Base-by-base conservation (phyloP, 2,113 vertebrate species). In the Dasyurus viverrinus region DNA sequence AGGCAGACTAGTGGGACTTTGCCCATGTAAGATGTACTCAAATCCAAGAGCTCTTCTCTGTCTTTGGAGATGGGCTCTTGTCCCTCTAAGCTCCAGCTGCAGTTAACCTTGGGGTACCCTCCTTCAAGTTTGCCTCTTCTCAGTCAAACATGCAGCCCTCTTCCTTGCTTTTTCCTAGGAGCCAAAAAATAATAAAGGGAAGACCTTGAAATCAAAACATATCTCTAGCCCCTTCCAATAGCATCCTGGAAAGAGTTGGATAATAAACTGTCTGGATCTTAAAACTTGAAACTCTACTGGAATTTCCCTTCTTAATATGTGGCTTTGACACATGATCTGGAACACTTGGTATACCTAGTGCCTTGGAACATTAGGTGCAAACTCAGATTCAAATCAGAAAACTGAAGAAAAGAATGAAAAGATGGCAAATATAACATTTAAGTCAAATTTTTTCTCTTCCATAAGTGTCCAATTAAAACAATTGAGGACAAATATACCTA, bases 11-110 rank as follows among this genome's bases (percentile, higher is more conserved):
- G 36, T 14, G 93, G 53, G 36, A 36, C 47, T 92, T 23, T 76
- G 10, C 53, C 24, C 0, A 6, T 60, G 23, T 89, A 50, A 36
- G 8, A 26, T 89, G 5, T 30, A 0, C 46, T 30, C n/a, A 7
- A 92, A 8, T 7, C 76, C 25, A 25, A 42, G 57, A 42, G 25
- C 48, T 11, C 76, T 57, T 55, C 92, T 84, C 4, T 94, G 53
- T 11, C 92, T 95, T 0, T 30, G 46, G n/a, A 30, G 25, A 54
- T 54, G 27, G 22, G 8, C 55, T 36, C 36, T 54, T 30, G 46
- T 94, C 95, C 53, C 8, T 26, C 11, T 2, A 11, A 0, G 0
- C 0, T 0, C 47, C 24, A 27, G 46, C 50, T 12, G 2, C 12
- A 47, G 42, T 0, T 23, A 95, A 91, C 52, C 89, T 91, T 1